Evolutionary conservation across 2,113 vertebrate species (phyloP), one percentile per base, ranked within the genome.

Genomic region (Triplophysa siluroides): DNA sequence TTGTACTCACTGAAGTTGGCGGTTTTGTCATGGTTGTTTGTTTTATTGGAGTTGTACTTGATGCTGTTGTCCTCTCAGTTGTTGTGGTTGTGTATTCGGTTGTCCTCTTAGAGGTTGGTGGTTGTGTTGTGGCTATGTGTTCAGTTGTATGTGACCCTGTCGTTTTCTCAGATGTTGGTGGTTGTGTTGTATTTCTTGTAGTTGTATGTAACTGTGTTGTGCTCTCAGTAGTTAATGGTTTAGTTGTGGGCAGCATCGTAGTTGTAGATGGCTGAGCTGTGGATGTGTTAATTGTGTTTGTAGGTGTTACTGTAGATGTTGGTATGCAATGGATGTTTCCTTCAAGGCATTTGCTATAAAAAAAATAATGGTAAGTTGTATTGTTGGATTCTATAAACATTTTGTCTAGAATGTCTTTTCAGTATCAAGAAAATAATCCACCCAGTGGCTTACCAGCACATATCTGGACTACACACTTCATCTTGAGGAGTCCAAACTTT

Each of bases 391-490:
- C 16, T 23, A 23, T 21, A 23, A 38, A n/a, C 10, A 2, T 56
- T 21, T 16, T 11, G 54, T 21, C 2, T 63, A 23, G n/a, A 68
- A 21, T 33, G 14, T 71, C 4, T 58, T 21, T 63, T 19, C 19
- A 79, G 56, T 18, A 62, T 63, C 19, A 11, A 0, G 14, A 78
- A 79, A 33, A 13, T 1, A 1, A 52, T 8, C 1, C 29, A 5
- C 77, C 82, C 41, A 29, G 64, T 76, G 60, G 18, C 91, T 90
- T 82, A 93, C 92, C 92, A 92, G 19, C 33, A 7, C 61, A 1
- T 23, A 67, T 13, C 70, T 1, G 76, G 0, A 29, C 75, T 84
- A 18, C 21, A 47, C 13, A 90, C 69, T 3, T 29, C 24, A 75
- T 75, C 41, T 19, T 89, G 82, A 70, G 93, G 86, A 47, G 29